Base-by-base conservation (phyloP, 92 coral and sea anemone genomes). In the Porites divaricata region DNA sequence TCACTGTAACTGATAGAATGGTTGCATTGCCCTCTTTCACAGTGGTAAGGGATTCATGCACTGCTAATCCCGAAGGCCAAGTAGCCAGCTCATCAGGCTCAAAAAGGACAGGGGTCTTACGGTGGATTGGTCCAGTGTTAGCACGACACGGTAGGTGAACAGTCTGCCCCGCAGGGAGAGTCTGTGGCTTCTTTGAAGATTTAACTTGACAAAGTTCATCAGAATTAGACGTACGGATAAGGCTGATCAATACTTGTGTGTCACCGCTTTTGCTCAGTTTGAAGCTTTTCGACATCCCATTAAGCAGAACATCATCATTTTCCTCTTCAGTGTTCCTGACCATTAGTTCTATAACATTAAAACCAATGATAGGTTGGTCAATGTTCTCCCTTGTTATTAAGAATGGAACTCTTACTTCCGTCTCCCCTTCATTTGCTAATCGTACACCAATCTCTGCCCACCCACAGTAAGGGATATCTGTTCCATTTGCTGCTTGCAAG, bases 401-500 rank as follows among this genome's bases (percentile, higher is more conserved):
- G 76, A 93, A 90, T 75, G 92, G 92, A 22, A 90, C 92, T 80
- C 74, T 83, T 12, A 89, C 70, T 71, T 83, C 89, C 24, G 79
- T 67, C 59, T 87, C 87, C 66, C 65, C 75, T 62, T 76, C 80
- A 24, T 71, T 69, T 48, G 83, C 26, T 54, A 93, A 81, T 58
- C 82, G 65, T 25, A 90, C 81, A 70, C 76, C 88, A 77, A 88
- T 68, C 87, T 89, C 93, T 49, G 72, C 87, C 93, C 93, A 89
- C 17, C 95, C 93, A 76, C 91, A 56, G 77, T 84, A 89, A n/a
- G 95, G 93, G 14, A 87, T 88, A 41, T 75, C 63, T 0, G 91
- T 85, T 2, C 96, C 96, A 78, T 90, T 93, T 59, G 91, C 90
- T 84, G 96, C 94, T 83, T 90, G 94, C 63, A 90, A 73, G 54